Evolutionary conservation across 2,113 vertebrate species (phyloP), one percentile per base, ranked within the genome.

Genomic region (Grammomys surdaster): DNA sequence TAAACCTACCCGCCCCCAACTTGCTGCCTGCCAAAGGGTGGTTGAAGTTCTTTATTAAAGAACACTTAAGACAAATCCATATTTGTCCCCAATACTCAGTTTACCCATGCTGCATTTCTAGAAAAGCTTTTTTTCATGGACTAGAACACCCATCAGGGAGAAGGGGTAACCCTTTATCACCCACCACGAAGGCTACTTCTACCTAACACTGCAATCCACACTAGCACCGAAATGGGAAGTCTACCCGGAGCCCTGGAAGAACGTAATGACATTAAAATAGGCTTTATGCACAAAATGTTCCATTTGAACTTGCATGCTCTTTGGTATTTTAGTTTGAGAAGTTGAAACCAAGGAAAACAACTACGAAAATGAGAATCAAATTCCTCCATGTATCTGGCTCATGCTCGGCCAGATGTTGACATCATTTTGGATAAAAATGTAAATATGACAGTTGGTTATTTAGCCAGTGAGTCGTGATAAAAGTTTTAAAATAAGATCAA

Each of bases 401-500:
- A 95, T 90, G 93, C 96, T 95, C 95, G 96, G 97, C 81, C 98
- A 98, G 97, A 97, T 81, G 90, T 95, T 96, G 96, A 78, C 98
- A 98, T 97, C 91, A 98, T 97, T 97, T 96, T 97, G 93, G 95
- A 98, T 97, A 98, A 97, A 98, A 98, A 98, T 98, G 96, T 96
- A 98, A 98, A 97, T 95, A 97, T 0, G 2, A 97, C 94, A 95
- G 93, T 97, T 94, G 98, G 92, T 89, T 97, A 97, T 96, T 90
- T 77, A 95, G 94, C 97, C 97, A 98, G 76, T 97, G 97, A 97
- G 88, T 95, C 96, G 96, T 93, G 82, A 93, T 89, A 93, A 76
- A 92, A 95, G 93, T 92, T 96, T 96, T 97, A 89, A 98, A 98
- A 95, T 70, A 77, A 93, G 96, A 97, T 88, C 88, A 96, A 91